phyloP scores from a whole-genome alignment of 2,888 invertebrate species.

The Cosmorhoe ocellata region DNA sequence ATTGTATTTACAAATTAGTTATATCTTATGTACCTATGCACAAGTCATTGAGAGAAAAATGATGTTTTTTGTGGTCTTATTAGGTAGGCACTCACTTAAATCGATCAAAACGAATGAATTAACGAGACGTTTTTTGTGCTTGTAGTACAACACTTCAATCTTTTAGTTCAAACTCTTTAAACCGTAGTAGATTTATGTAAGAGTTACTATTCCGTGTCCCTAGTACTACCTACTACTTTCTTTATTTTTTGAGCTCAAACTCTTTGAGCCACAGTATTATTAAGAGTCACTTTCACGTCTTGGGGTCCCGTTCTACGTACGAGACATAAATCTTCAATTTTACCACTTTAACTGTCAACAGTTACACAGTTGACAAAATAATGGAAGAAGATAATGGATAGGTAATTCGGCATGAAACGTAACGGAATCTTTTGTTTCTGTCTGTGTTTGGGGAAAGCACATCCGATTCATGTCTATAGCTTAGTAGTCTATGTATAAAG shows the following conservation, averaged over 20 bases:
- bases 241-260: not conserved
- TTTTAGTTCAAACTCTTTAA: not conserved
- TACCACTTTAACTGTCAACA: slow-evolving; percentile 61
- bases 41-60: too few relatives aligned
- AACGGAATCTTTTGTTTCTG: slow-evolving; percentile 43
- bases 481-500: too few relatives aligned
- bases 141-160: too few relatives aligned
- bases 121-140: too few relatives aligned
- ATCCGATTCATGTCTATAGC: slow-evolving; percentile 2
- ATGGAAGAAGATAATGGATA: slow-evolving; percentile 59
- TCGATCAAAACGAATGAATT: too few relatives aligned
- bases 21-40: too few relatives aligned
- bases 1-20: too few relatives aligned
- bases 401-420: slow-evolving; percentile 53
- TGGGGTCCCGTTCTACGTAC: slow-evolving; percentile 42
- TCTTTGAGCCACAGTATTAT: slow-evolving; percentile 13
- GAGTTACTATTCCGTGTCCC: slow-evolving; percentile 27
- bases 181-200: not conserved
- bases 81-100: too few relatives aligned
- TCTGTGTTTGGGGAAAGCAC: slow-evolving; percentile 8
- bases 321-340: slow-evolving; percentile 63
- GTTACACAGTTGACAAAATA: slow-evolving; percentile 63
- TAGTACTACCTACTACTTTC: slow-evolving; percentile 38
- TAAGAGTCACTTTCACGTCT: slow-evolving; percentile 38
- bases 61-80: too few relatives aligned